Base-by-base conservation (phyloP, 2,113 vertebrate genomes). In the Pagrus major region DNA sequence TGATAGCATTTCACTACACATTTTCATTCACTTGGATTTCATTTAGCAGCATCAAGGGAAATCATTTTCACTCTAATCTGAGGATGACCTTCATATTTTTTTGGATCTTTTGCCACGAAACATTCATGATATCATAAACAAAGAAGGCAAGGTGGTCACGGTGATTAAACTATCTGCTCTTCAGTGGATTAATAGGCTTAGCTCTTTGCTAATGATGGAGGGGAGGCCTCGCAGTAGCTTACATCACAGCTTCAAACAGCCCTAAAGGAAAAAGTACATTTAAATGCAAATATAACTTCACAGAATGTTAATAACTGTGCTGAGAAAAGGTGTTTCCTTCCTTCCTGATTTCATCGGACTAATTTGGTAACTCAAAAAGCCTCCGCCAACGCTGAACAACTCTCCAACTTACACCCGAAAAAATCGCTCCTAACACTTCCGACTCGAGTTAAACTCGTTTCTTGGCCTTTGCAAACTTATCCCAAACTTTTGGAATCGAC, bases 391-490 rank as follows among this genome's bases (percentile, higher is more conserved):
- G 59, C 79, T 5, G 3, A 75, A 37, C 35, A 71, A 51, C 72
- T 85, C 72, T 72, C 83, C 47, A 71, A 79, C 68, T 86, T 72
- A 70, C 77, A 79, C 74, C 51, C 47, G 23, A 64, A 78, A 11
- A 85, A 80, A 69, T n/a, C 7, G 3, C 37, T 74, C 70, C 66
- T 47, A 69, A 86, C 88, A 87, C 86, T 61, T 83, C 60, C 56
- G n/a, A 52, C 54, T 55, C 3, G 7, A 73, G 55, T 72, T 66
- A 15, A 76, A 84, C 31, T 71, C 18, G 2, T 8, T 52, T 64
- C 35, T 52, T 78, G 59, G 63, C 65, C 58, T 80, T 71, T 58
- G 71, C 20, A 72, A 80, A 75, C 51, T 68, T 52, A 49, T 49
- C 54, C 44, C n/a, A 84, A 85, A 85, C 55, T 83, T 92, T 84